These are phyloP conservation scores for Delia radicum DNA, from an alignment of 1,140 invertebrate species.

Conservation along the genomic window DNA sequence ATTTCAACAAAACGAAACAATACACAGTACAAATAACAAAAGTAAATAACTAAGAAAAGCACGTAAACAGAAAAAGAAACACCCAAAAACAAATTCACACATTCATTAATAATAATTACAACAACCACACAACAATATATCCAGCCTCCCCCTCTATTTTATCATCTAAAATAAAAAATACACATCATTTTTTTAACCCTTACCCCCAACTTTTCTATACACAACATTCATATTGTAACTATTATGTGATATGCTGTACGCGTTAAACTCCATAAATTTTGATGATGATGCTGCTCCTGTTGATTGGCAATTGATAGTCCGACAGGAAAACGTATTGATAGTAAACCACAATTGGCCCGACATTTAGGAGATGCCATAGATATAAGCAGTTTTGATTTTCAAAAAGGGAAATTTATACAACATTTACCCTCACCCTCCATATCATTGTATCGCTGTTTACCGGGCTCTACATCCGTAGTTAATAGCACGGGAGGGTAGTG, in stretches of 20 bases:
- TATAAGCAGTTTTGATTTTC: slow-evolving; percentile 80
- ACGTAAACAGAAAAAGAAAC: background rate
- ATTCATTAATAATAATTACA: background rate
- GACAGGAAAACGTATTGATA: slow-evolving; percentile 74
- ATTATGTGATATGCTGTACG: background rate
- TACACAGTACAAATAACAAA: background rate
- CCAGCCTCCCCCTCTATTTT: background rate
- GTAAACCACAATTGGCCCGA: slow-evolving; percentile 77
- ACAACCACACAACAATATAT: background rate
- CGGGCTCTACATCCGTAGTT: slow-evolving; percentile 16
- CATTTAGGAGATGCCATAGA: slow-evolving; percentile 77
- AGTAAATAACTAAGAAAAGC: slow-evolving; percentile 11
- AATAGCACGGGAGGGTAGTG: background rate
- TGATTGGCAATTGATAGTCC: slow-evolving; percentile 34
- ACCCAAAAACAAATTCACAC: background rate
- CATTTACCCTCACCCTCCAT: slow-evolving; percentile 53
- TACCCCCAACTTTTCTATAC: background rate
- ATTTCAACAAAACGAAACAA: slow-evolving; percentile 20
- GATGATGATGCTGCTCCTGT: background rate
- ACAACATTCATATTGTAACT: background rate
- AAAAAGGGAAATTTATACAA: slow-evolving; percentile 70
- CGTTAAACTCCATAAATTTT: background rate
- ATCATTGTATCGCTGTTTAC: slow-evolving; percentile 48
- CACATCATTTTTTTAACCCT: slow-evolving; percentile 3
- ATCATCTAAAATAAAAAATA: background rate